Evolutionary conservation across 2,888 invertebrate genomes (phyloP), one percentile per base, ranked within the genome.

Genomic region (Tenthredo mesomela): DNA sequence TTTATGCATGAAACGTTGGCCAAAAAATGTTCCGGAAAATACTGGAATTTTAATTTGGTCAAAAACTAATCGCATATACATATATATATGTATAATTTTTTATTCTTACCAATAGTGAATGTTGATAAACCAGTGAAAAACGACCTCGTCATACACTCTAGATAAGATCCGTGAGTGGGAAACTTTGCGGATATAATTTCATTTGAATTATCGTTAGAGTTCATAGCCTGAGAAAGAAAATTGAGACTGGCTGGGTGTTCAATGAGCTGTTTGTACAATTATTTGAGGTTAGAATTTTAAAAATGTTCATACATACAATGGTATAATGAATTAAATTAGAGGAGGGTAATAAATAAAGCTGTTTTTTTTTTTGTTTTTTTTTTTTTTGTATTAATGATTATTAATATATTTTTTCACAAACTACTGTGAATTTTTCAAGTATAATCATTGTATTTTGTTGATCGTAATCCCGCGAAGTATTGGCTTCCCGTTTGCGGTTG

Each of bases 141-240:
- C 0, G 93, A 90, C 86, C 94, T 90, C 54, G 93, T 93, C 93
- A 94, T 94, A 86, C 94, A 94, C 88, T 94, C 93, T 70, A 94
- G 87, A 86, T 61, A 58, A 21, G 80, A 80, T 80, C 80, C 80
- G 40, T 80, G 40, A 10, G n/a, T 33, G 2, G 58, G 80, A 80
- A 40, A 80, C 21, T 77, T 33, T 33, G n/a, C 58, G n/a, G 21
- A 25, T 25, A n/a, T 58, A 21, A 61, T 40, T 21, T 5, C 25
- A 61, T 50, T 29, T 9, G 33, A 54, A 29, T 77, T 77, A 40
- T n/a, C 37, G 37, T 80, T 37, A 15, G 80, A 21, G 12, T 21
- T 80, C 80, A 80, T 80, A 80, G 33, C 25, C 80, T 80, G 61
- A n/a, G 77, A 6, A 61, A 9, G 3, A 33, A 29, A 54, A 77